Percentiles rank a stretch among this genome's conserved stretches.
Evolutionary conservation across 2,888 invertebrate genomes (phyloP).

Genomic region (Philaethria dido): DNA sequence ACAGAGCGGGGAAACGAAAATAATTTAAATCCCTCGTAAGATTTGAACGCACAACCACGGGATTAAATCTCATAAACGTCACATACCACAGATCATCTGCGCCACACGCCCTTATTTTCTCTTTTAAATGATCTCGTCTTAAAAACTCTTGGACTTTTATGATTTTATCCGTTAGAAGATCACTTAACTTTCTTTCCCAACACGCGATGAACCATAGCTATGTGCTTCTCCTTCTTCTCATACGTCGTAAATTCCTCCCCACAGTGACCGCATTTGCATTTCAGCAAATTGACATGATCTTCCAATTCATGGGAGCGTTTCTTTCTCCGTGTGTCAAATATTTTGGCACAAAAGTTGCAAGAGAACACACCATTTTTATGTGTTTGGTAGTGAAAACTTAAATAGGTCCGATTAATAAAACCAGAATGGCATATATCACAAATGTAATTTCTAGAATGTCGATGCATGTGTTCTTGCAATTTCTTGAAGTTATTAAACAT

Average conservation of each 20-base stretch:
- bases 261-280: conserved; percentile 54
- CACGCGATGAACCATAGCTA: not conserved
- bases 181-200: not conserved
- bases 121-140: conserved; percentile 41
- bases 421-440: conserved; percentile 52
- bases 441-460: conserved; percentile 54
- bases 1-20: too few relatives aligned
- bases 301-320: conserved; percentile 48
- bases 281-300: conserved; percentile 37
- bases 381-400: conserved; percentile 34
- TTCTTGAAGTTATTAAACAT: conserved; percentile 51
- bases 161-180: too few relatives aligned
- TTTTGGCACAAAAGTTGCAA: conserved; percentile 49
- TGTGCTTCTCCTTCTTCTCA: conserved; percentile 45
- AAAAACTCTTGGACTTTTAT: conserved; percentile 42
- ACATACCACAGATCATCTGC: too few relatives aligned
- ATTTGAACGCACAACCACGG: too few relatives aligned
- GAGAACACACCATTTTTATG: conserved; percentile 46
- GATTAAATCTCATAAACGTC: too few relatives aligned
- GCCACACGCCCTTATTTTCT: too few relatives aligned
- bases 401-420: conserved; percentile 46
- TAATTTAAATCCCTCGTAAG: too few relatives aligned
- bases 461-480: conserved; percentile 55
- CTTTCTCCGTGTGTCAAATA: conserved; percentile 47
- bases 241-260: conserved; percentile 42